Base-by-base conservation (phyloP, 2,888 invertebrate genomes). In the Aproaerema taeniolella region DNA sequence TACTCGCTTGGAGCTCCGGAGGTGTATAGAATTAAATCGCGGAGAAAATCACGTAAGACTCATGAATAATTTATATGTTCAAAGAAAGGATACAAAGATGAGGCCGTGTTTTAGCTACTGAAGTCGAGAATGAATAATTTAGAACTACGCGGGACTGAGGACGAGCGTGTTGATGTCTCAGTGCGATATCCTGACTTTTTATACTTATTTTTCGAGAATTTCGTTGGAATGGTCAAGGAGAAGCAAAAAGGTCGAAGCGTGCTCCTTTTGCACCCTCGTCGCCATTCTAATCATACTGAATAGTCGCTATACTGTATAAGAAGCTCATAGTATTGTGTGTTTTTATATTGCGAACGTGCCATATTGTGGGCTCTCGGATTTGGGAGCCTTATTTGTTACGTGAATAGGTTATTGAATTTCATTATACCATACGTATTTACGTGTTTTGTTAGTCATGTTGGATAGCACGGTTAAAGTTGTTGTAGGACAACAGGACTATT, bases 21-120 rank as follows among this genome's bases (percentile, higher is more conserved):
- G 33, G 25, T 33, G n/a, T 50, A 49, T 46, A 43, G 56, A 64
- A 74, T 67, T 62, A 68, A 71, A 66, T 63, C 49, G 56, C 52
- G 46, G 65, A 66, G 59, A 67, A 73, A 73, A 74, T 72, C 67
- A 61, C 69, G 59, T 20, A 33, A 16, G 25, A 46, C 42, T 45
- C 61, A 73, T 81, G 69, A 77, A 81, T 82, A 71, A 82, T 77
- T 63, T 53, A 78, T 69, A 45, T 33, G 57, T 73, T 72, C 67
- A 56, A 66, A 65, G 70, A 71, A 77, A 70, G 66, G 65, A 68
- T 73, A 71, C 69, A 64, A 63, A 71, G 70, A 78, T 71, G 71
- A 69, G 62, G 57, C 51, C 59, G 68, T 74, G 63, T 71, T 75
- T 73, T 65, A 67, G 64, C 66, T 63, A 49, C 66, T 63, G 61